Base-by-base conservation (phyloP, 2,888 invertebrate genomes). In the Luperina testacea region DNA sequence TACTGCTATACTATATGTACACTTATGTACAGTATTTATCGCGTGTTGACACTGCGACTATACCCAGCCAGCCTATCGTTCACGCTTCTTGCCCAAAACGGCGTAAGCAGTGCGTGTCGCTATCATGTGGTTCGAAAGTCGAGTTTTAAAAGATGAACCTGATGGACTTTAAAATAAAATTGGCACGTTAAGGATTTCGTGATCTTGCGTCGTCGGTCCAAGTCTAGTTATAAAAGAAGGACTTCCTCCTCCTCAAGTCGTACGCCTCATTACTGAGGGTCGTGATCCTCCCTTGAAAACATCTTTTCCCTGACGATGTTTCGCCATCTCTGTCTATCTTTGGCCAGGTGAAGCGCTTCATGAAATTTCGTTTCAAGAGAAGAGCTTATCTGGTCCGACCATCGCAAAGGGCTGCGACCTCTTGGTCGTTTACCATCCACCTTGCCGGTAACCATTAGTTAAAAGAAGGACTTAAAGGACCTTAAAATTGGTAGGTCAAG, bases 1-100 rank as follows among this genome's bases (percentile, higher is more conserved):
- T 93, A 92, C 93, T 83, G 72, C 78, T 78, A 83, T 78, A 86
- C 87, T 82, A 32, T 90, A 89, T 90, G 82, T 86, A 88, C 82
- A 92, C 89, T 87, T 91, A 90, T 87, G 89, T 91, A 89, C 90
- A 88, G 76, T 84, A 81, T 88, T 88, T 87, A 85, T 88, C 89
- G 85, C 83, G 87, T 81, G 89, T 88, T 88, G 88, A 88, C 84
- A 87, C 73, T 80, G 80, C 78, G 79, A 72, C 65, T 84, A 83
- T 82, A 72, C 86, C 61, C 51, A 79, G 57, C 74, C 65, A 64
- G 45, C 57, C 79, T 57, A 72, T 69, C 74, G 69, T 86, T 82
- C 32, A 78, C 76, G 74, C 76, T 45, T 53, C 67, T 85, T 82
- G n/a, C 51, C 27, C 51, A 67, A 82, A 82, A 70, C 9, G 24